phyloP scores from a whole-genome alignment of 2,797 vertebrate species.

The Hyperoplus immaculatus region DNA sequence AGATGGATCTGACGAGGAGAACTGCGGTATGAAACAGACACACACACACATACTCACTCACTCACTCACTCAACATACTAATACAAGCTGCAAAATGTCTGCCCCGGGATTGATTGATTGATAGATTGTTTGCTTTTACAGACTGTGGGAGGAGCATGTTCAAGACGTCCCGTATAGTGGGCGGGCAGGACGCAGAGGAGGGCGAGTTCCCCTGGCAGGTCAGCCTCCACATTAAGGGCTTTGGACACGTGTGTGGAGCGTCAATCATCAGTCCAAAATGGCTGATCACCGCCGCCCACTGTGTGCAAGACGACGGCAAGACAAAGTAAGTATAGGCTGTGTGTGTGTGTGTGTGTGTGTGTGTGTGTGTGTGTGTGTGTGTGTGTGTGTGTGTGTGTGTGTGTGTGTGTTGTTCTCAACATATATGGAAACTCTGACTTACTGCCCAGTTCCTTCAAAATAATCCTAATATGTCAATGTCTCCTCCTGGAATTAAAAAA shows the following conservation, averaged over 20 bases:
- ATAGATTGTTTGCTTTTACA: constrained; percentile 57
- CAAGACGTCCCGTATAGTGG: constrained; percentile 90
- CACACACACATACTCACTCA: not conserved
- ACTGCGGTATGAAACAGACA: constrained; percentile 84
- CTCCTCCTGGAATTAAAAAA: too few species aligned
- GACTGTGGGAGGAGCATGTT: constrained; percentile 88
- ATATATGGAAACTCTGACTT: too few species aligned
- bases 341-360: too few species aligned
- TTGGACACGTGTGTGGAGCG: constrained; percentile 91
- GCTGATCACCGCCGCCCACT: constrained; percentile 95
- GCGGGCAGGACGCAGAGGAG: constrained; percentile 85
- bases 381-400: too few species aligned
- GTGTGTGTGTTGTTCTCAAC: too few species aligned
- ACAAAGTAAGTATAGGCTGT: constrained; percentile 78
- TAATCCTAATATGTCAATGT: too few species aligned
- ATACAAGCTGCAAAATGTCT: constrained; percentile 14
- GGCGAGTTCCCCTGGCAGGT: constrained; percentile 98
- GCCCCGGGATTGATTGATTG: not conserved
- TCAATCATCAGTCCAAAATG: constrained; percentile 89
- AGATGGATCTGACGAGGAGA: constrained; percentile 91
- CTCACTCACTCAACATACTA: not conserved
- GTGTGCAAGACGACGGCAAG: constrained; percentile 84
- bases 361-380: too few species aligned
- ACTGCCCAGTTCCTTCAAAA: too few species aligned
- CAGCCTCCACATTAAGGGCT: constrained; percentile 88